Evolutionary conservation across 2,113 vertebrate genomes (phyloP).

Genomic region (Gila orcuttii): DNA sequence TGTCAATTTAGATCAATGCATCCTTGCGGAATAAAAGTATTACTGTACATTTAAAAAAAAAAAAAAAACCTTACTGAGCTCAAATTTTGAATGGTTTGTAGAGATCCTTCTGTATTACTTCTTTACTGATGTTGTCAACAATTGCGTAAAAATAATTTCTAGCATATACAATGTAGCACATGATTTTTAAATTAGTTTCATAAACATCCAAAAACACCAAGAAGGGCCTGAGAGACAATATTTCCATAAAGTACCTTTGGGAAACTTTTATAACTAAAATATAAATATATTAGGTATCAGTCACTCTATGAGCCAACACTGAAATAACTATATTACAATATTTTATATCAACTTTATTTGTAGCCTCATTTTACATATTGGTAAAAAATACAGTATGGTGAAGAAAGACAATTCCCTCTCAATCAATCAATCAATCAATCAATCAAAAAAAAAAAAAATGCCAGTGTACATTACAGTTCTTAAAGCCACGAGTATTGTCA

Average conservation of each 20-base stretch:
- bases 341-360: slow-evolving; percentile 74
- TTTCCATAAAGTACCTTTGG: not conserved
- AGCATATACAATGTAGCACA: not conserved
- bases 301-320: not conserved
- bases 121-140: too few species aligned
- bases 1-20: not conserved
- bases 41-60: too few species aligned
- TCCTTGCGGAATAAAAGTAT: not conserved
- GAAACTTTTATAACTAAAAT: not conserved
- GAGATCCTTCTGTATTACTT: not conserved
- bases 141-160: too few species aligned
- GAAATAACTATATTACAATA: not conserved
- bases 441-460: slow-evolving; percentile 42
- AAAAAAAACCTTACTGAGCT: not conserved
- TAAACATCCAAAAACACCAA: too few species aligned
- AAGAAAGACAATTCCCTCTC: slow-evolving; percentile 51
- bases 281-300: not conserved
- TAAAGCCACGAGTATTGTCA: slow-evolving; percentile 23
- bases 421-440: not conserved
- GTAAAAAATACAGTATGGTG: slow-evolving; percentile 76
- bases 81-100: not conserved
- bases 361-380: slow-evolving; percentile 63
- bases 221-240: too few species aligned
- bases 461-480: slow-evolving; percentile 35
- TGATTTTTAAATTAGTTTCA: not conserved